Evolutionary conservation across 2,888 invertebrate genomes (phyloP), one percentile per base, ranked within the genome.

Genomic region (Ommatoiulus sabulosus): DNA sequence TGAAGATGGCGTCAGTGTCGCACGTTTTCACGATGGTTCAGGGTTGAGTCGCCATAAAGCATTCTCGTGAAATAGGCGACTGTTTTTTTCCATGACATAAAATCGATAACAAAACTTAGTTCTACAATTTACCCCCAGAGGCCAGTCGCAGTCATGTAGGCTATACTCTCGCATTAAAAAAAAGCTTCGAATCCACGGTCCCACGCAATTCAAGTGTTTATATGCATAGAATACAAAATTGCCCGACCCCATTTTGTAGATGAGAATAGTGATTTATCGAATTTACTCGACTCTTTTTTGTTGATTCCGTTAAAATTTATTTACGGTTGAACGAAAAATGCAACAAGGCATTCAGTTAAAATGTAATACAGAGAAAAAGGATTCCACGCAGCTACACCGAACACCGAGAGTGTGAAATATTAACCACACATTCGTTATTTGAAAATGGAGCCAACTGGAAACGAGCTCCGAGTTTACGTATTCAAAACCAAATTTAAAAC

Each of bases 171-270:
- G 15, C 52, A 52, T 15, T 52, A 15, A 52, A 52, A 52, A 52
- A 52, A 15, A 46, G 46, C 46, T 46, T 46, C 52, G 10, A 52
- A 17, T 15, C 12, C 35, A 35, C 35, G 35, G 52, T 4, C 52
- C 10, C 10, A 52, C 15, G 52, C 52, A 15, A 52, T 52, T 10
- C 52, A 52, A 35, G 52, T 46, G 46, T 52, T 52, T 52, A 52
- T 52, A 52, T 52, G 52, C 52, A 52, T 52, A 52, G 52, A 52
- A 52, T 52, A 52, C 52, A 52, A 52, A 52, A 52, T 52, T 52
- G 52, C 52, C 52, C 52, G 52, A 52, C 52, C 52, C 52, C 52
- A 52, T 52, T 52, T 52, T 52, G 52, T 15, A 52, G 52, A 52
- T 52, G 52, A 52, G 52, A 52, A 52, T 52, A 52, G 52, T 52